phyloP scores from a whole-genome alignment of 2,888 invertebrate genomes.

The Fragum fragum region DNA sequence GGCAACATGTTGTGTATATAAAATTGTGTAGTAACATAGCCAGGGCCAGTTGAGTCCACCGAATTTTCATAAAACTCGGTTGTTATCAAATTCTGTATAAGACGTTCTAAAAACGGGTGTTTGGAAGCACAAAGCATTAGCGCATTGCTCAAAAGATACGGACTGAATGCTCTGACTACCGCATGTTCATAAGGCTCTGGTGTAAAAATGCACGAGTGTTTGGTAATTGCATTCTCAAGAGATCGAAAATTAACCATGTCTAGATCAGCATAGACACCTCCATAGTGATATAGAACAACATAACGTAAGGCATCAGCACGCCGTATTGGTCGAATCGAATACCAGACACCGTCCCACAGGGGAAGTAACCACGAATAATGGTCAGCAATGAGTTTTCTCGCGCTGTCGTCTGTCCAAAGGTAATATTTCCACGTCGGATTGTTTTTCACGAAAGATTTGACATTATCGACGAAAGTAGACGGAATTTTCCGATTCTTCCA shows the following conservation, averaged over 20 bases:
- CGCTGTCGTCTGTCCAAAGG: conserved; percentile 84
- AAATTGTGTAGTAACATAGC: conserved; percentile 34
- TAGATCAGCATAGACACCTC: conserved; percentile 81
- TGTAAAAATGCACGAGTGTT: conserved; percentile 75
- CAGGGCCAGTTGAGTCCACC: conserved; percentile 29
- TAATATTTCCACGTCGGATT: conserved; percentile 84
- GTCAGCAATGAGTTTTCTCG: conserved; percentile 74
- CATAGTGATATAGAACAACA: conserved; percentile 80
- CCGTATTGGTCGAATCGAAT: conserved; percentile 70
- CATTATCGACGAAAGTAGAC: conserved; percentile 71
- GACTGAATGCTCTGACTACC: conserved; percentile 72
- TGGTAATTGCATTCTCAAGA: conserved; percentile 68
- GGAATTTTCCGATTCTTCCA: conserved; percentile 76
- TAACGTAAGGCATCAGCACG: conserved; percentile 82
- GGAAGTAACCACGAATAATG: conserved; percentile 75
- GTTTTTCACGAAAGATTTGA: conserved; percentile 76
- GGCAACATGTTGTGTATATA: conserved; percentile 22
- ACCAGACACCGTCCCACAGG: conserved; percentile 75
- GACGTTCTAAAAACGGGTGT: conserved; percentile 77
- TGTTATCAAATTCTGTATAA: conserved; percentile 24
- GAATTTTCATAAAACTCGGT: conserved; percentile 23
- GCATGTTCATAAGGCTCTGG: conserved; percentile 80
- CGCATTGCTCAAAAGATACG: conserved; percentile 77
- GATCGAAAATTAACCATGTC: conserved; percentile 80
- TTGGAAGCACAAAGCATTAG: conserved; percentile 73